Evolutionary conservation across 2,113 vertebrate species (phyloP).

Genomic region (Platichthys flesus): DNA sequence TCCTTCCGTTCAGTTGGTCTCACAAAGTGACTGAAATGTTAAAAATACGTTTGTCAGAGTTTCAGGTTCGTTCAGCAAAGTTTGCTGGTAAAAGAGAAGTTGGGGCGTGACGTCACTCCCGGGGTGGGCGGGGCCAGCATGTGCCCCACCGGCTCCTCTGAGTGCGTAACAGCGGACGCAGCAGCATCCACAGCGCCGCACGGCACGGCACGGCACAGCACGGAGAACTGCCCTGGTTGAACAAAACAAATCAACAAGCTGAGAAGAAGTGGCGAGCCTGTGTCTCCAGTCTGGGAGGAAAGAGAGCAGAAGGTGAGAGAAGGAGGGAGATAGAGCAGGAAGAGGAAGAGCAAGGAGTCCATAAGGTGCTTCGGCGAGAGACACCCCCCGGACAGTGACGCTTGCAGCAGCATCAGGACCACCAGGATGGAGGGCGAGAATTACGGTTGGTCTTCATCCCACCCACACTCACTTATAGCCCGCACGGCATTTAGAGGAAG

Average conservation of each 20-base stretch:
- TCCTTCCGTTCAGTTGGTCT: too few relatives aligned
- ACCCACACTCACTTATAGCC: neutral
- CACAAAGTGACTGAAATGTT: too few relatives aligned
- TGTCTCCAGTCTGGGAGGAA: neutral
- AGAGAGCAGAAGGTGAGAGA: neutral
- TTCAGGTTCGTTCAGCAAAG: neutral
- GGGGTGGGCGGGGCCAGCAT: conserved; percentile 52
- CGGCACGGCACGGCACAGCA: too few relatives aligned
- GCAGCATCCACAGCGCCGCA: neutral
- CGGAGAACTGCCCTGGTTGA: neutral
- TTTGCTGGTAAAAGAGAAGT: neutral
- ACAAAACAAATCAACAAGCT: conserved; percentile 6
- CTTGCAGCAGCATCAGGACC: conserved; percentile 61
- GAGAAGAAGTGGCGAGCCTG: neutral
- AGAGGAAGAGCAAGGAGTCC: conserved; percentile 26
- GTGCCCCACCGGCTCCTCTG: conserved; percentile 32
- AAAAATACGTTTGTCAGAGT: too few relatives aligned
- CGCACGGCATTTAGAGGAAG: neutral
- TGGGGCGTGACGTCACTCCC: conserved; percentile 62
- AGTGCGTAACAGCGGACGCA: neutral
- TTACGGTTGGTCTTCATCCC: conserved; percentile 64
- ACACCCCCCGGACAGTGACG: conserved; percentile 44
- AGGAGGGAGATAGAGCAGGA: neutral
- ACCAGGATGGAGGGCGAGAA: conserved; percentile 73
- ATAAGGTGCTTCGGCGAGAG: conserved; percentile 27